Conservation (phyloP, 2,888 invertebrate species). For the Caenorhabditis auriculariae region DNA sequence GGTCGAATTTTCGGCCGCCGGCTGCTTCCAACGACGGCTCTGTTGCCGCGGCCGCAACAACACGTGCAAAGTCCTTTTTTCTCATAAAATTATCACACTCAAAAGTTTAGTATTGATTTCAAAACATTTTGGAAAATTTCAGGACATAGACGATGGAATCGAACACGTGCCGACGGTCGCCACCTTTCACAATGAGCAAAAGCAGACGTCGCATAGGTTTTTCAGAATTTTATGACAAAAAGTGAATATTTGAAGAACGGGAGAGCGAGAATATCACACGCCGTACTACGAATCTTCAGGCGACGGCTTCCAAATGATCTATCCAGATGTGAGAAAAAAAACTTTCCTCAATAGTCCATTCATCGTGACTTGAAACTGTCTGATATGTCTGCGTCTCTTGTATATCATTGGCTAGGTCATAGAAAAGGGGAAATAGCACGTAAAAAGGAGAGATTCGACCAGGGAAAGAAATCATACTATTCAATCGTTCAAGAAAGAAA, state of each 20-base stretch:
- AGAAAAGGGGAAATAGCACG: too few relatives aligned
- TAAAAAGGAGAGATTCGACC: too few relatives aligned
- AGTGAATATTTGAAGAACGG: background rate
- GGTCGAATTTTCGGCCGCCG: conserved; percentile 8
- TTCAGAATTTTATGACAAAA: background rate
- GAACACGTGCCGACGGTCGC: conserved; percentile 21
- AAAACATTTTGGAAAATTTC: conserved; percentile 4
- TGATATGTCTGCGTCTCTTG: too few relatives aligned
- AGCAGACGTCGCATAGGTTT: background rate
- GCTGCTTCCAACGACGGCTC: conserved; percentile 42
- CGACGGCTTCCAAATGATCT: conserved; percentile 31
- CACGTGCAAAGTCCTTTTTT: conserved; percentile 32
- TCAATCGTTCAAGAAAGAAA: too few relatives aligned
- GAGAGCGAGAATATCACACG: conserved; percentile 13
- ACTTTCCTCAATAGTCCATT: too few relatives aligned
- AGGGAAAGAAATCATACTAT: too few relatives aligned
- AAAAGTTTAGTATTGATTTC: background rate
- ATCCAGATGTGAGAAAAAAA: conserved; percentile 16
- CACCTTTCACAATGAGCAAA: conserved; percentile 14
- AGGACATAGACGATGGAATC: conserved; percentile 36
- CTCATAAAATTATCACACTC: too few relatives aligned
- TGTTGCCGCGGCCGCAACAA: conserved; percentile 50
- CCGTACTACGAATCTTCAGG: conserved; percentile 34
- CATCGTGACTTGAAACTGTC: too few relatives aligned
- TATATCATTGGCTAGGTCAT: too few relatives aligned